Percentiles rank a stretch among this genome's conserved stretches.
Conservation (phyloP, 1,140 invertebrate genomes). For the Drosophila prosaltans region DNA sequence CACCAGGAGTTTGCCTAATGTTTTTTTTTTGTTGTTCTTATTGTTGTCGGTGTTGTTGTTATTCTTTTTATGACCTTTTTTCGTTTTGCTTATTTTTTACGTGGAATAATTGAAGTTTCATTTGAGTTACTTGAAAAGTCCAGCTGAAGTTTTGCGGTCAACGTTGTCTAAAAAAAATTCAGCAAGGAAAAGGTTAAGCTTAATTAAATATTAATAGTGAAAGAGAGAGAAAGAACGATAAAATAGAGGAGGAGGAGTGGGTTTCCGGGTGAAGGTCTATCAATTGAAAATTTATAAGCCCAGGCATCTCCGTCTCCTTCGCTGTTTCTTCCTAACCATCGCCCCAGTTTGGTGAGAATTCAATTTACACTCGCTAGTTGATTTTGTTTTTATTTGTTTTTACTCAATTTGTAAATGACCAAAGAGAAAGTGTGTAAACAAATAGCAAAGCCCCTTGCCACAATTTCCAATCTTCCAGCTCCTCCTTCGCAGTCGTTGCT, state of each 20-base stretch:
- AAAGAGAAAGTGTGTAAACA: conserved; percentile 44
- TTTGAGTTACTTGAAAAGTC: conserved; percentile 62
- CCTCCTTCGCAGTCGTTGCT: conserved; percentile 24
- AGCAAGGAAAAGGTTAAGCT: conserved; percentile 62
- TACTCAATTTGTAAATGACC: conserved; percentile 68
- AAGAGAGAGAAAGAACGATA: not conserved
- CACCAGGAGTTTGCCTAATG: conserved; percentile 29
- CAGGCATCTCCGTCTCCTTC: conserved; percentile 12
- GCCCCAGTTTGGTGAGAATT: conserved; percentile 41
- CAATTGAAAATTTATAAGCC: conserved; percentile 73
- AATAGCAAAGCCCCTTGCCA: conserved; percentile 36
- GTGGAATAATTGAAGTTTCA: conserved; percentile 82
- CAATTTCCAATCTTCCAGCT: not conserved
- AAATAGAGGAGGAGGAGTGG: not conserved
- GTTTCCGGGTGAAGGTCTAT: conserved; percentile 24
- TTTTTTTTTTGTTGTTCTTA: conserved; percentile 1
- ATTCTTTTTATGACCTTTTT: conserved; percentile 44
- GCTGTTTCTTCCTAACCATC: not conserved
- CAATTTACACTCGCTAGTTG: conserved; percentile 65
- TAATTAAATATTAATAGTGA: conserved; percentile 78
- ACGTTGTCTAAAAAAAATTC: no score
- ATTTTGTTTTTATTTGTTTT: conserved; percentile 64
- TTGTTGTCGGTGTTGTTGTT: conserved; percentile 1
- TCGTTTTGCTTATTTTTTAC: conserved; percentile 70
- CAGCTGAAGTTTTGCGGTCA: conserved; percentile 55